A percentile compares a stretch with the other conserved stretches of the same genome.
Evolutionary conservation across 2,888 invertebrate genomes (phyloP).

Genomic region (Incurvaria masculella): DNA sequence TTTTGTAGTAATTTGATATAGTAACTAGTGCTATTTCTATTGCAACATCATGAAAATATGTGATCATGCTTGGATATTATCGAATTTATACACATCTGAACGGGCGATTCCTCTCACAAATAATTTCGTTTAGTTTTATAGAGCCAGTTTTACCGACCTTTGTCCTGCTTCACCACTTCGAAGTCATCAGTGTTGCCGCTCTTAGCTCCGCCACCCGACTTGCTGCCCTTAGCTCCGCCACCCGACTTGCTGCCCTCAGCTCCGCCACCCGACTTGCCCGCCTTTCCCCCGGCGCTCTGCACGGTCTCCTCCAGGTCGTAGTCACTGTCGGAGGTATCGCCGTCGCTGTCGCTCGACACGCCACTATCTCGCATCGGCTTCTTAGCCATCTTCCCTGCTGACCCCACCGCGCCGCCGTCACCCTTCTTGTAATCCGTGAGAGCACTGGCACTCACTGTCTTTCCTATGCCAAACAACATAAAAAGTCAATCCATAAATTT

Average conservation of each 20-base stretch:
- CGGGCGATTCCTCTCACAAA: no score
- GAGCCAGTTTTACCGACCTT: conserved; percentile 33
- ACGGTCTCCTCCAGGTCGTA: conserved; percentile 44
- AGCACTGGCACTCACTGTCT: conserved; percentile 30
- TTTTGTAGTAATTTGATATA: no score
- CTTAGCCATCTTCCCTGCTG: conserved; percentile 15
- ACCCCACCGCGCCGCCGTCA: conserved; percentile 6
- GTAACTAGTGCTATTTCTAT: no score
- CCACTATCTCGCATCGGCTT: conserved; percentile 29
- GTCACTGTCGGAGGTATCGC: conserved; percentile 45
- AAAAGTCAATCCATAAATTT: no score
- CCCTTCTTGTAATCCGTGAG: not conserved
- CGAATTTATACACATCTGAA: no score
- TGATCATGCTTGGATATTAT: no score
- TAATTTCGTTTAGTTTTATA: no score
- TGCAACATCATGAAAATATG: no score
- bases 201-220: conserved; percentile 23
- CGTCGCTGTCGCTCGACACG: conserved; percentile 40
- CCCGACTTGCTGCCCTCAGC: conserved; percentile 24
- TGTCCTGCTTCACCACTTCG: conserved; percentile 63
- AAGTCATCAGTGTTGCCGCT: conserved; percentile 57
- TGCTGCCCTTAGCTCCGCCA: conserved; percentile 19
- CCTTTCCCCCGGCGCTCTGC: conserved; percentile 20
- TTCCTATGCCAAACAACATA: conserved; percentile 27
- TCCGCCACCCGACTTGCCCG: conserved; percentile 25